These are phyloP conservation scores for Amphiprion ocellaris DNA, from an alignment of 2,113 vertebrate species.

Conservation along the genomic window DNA sequence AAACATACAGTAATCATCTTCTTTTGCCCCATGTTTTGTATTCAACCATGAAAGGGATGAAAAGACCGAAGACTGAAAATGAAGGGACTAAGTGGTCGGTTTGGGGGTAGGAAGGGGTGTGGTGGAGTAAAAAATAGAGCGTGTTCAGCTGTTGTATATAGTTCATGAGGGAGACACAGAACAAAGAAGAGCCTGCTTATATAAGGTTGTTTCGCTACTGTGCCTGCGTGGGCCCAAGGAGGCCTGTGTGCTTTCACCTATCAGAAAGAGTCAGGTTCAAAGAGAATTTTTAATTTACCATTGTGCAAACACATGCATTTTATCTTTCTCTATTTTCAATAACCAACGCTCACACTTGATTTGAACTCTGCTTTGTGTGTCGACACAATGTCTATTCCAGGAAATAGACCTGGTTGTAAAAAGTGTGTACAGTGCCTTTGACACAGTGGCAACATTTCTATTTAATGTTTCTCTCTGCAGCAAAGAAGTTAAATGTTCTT, in stretches of 20 bases:
- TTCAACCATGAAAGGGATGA: constrained; percentile 15
- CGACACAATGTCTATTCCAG: background rate
- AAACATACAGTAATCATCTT: constrained; percentile 32
- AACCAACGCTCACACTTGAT: constrained; percentile 19
- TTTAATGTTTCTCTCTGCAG: background rate
- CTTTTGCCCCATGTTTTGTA: constrained; percentile 32
- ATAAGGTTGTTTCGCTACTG: constrained; percentile 37
- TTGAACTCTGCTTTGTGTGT: constrained; percentile 29
- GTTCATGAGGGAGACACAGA: constrained; percentile 53
- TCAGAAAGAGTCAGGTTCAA: constrained; percentile 62
- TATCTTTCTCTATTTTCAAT: constrained; percentile 33
- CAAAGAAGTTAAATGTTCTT: constrained; percentile 19
- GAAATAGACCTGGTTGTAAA: background rate
- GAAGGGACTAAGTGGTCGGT: constrained; percentile 16
- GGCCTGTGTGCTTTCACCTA: constrained; percentile 57
- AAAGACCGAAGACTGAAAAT: constrained; percentile 6
- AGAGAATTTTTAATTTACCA: constrained; percentile 65
- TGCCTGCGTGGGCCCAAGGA: constrained; percentile 59
- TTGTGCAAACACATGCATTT: constrained; percentile 61
- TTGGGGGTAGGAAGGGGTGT: background rate
- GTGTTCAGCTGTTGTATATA: constrained; percentile 53
- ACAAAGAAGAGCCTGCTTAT: constrained; percentile 44
- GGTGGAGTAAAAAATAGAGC: constrained; percentile 13
- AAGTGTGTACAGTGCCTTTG: background rate
- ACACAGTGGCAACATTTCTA: background rate